Evolutionary conservation across 2,888 invertebrate species (phyloP).

Genomic region (Aphodius granarius): DNA sequence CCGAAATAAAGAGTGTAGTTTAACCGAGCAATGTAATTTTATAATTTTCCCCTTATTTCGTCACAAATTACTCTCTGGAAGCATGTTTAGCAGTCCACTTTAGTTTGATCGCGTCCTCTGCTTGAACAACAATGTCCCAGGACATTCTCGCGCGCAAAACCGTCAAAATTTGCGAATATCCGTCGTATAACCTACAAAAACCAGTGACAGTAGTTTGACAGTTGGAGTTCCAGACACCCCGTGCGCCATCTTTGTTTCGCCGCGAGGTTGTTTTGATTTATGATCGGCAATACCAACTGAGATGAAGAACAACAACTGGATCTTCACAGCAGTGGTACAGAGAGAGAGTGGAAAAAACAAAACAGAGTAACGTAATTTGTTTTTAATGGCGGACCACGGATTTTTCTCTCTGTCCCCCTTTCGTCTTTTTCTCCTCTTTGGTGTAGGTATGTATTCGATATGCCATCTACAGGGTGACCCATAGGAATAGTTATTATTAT

Average conservation of each 20-base stretch:
- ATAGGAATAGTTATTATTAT: too few species aligned
- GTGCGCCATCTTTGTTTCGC: background rate
- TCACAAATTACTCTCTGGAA: constrained; percentile 56
- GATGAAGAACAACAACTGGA: background rate
- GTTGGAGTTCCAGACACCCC: background rate
- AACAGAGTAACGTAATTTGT: background rate
- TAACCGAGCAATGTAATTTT: constrained; percentile 57
- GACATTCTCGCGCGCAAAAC: background rate
- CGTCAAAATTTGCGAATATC: background rate
- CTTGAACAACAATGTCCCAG: constrained; percentile 46
- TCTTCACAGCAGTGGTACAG: background rate
- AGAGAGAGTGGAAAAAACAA: background rate
- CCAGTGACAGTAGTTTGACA: background rate
- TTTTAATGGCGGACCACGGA: background rate
- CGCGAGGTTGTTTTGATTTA: background rate
- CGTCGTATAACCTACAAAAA: background rate
- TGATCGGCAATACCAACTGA: background rate
- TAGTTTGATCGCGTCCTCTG: constrained; percentile 52
- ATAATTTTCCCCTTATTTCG: constrained; percentile 59
- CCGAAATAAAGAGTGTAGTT: constrained; percentile 53
- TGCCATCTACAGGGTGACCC: background rate
- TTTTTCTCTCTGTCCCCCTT: background rate
- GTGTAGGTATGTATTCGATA: background rate
- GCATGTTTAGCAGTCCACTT: constrained; percentile 54
- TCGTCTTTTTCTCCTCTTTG: background rate